Conservation (phyloP, 2,113 vertebrate genomes). For the Orthonyx spaldingii region DNA sequence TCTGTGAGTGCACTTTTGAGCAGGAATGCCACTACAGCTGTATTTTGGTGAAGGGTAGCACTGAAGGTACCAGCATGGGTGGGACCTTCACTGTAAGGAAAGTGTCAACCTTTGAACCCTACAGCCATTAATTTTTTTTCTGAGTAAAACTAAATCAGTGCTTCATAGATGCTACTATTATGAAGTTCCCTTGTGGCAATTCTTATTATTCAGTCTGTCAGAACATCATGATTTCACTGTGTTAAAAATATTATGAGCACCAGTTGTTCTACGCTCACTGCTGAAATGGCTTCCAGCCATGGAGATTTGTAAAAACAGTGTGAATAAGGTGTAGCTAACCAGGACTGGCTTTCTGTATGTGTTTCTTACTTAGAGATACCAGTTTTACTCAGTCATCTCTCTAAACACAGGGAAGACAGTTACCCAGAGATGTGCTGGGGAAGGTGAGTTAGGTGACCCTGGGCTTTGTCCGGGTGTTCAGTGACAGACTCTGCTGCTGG, state of each 20-base stretch:
- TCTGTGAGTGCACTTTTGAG: background rate
- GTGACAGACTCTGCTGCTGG: background rate
- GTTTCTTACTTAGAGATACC: background rate
- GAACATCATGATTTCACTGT: background rate
- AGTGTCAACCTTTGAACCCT: background rate
- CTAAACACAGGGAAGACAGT: background rate
- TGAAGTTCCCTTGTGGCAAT: background rate
- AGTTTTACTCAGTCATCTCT: background rate
- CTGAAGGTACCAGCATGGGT: background rate
- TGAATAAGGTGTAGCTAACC: background rate
- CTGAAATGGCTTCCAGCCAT: background rate
- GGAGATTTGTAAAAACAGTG: background rate
- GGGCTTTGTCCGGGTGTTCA: background rate
- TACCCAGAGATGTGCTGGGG: background rate
- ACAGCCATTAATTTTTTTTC: background rate
- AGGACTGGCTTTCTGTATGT: background rate
- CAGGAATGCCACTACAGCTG: background rate
- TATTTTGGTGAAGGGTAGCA: background rate
- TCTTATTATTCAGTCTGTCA: background rate
- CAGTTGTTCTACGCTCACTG: background rate
- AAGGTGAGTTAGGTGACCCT: background rate
- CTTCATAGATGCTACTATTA: background rate
- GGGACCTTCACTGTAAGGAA: background rate
- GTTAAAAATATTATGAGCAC: background rate
- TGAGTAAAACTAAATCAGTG: background rate